Evolutionary conservation across 2,797 vertebrate genomes (phyloP), one percentile per base, ranked within the genome.

Genomic region (Chiloscyllium punctatum): DNA sequence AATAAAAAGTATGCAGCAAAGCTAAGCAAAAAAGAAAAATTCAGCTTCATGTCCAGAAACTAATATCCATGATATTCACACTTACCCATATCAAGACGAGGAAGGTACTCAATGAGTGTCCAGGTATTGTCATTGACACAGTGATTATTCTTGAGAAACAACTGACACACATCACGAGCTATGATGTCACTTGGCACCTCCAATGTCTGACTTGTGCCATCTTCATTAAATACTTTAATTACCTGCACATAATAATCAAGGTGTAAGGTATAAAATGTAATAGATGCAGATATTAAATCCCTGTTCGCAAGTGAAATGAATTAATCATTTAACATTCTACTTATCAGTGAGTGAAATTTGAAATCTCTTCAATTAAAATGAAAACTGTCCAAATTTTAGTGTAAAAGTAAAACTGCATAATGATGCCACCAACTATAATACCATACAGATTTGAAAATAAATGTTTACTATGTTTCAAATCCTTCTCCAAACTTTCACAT

Each of bases 171-270:
- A 97, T 99, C 99, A 96, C 98, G 97, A 96, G 99, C 98, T 57
- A 98, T 99, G 97, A 99, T 97, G 97, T 99, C 99, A 97, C 97
- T 98, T 95, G 99, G 98, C 90, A 99, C 98, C 97, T 99, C 99
- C 96, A 99, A 97, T 48, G 99, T 98, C 97, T 98, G 98, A 97
- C 98, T 99, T 96, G 97, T 99, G 96, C 99, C 98, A 97, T 99
- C 99, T 97, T 99, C 99, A 96, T 98, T 99, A 96, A 99, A 99
- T 95, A 99, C 98, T 98, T 99, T 99, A 97, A 99, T 99, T 96
- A 99, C 98, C 99, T 99, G 97, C 95, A 96, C 42, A 71, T 96
- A 30, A 96, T 77, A 95, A 53, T 27, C 53, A 66, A 62, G 27
- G 21, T 27, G 62, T 27, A 51, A 37, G 33, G 27, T 30, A 33